Evolutionary conservation across 2,113 vertebrate genomes (phyloP).

Genomic region (Sander vitreus): DNA sequence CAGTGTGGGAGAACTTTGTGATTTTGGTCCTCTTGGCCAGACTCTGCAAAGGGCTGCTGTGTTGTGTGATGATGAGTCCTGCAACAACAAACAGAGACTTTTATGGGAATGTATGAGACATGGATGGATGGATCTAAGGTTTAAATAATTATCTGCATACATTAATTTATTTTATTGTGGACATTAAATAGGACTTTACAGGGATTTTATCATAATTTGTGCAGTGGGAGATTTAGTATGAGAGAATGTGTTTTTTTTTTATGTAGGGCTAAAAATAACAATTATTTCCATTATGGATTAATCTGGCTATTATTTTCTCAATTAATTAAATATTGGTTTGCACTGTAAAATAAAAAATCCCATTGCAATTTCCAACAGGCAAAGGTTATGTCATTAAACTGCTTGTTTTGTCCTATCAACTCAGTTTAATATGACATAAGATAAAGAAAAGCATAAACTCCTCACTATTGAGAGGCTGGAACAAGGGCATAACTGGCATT

Average conservation of each 20-base stretch:
- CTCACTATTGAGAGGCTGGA: background rate
- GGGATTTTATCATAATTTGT: background rate
- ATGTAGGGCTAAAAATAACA: background rate
- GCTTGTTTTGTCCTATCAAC: too few relatives aligned
- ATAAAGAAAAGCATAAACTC: too few relatives aligned
- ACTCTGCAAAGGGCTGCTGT: slow-evolving; percentile 11
- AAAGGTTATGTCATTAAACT: background rate
- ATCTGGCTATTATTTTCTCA: background rate
- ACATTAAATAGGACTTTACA: background rate
- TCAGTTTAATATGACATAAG: too few relatives aligned
- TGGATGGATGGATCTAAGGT: background rate
- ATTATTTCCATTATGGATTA: background rate
- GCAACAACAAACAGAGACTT: background rate
- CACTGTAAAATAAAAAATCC: background rate
- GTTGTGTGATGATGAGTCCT: slow-evolving; percentile 15
- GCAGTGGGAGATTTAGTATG: background rate
- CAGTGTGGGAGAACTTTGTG: background rate
- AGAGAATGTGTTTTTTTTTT: background rate
- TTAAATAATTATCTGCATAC: background rate
- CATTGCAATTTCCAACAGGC: background rate
- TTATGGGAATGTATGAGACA: slow-evolving; percentile 5
- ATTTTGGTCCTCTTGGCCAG: fast-evolving
- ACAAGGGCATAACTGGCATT: background rate
- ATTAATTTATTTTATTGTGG: background rate
- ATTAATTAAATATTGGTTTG: background rate